phyloP scores from a whole-genome alignment of 2,797 vertebrate genomes.

The Apogon hyalosoma region DNA sequence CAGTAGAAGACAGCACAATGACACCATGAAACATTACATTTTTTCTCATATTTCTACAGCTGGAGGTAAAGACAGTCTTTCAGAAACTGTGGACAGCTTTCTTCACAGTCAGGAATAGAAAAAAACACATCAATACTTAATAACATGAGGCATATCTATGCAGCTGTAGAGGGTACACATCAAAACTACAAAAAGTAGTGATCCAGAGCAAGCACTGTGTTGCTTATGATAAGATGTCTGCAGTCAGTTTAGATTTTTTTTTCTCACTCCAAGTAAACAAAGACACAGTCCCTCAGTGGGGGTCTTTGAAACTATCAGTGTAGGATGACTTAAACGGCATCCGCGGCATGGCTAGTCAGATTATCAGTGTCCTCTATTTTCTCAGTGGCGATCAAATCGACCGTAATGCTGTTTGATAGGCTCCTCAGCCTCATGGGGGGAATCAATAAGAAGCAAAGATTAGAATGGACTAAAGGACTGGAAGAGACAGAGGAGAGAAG shows the following conservation, averaged over 20 bases:
- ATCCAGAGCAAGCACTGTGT: slow-evolving; percentile 18
- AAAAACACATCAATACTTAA: slow-evolving; percentile 72
- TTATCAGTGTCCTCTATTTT: slow-evolving; percentile 69
- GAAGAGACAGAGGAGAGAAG: slow-evolving; percentile 54
- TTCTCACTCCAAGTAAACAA: slow-evolving; percentile 21
- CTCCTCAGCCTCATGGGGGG: slow-evolving; percentile 63
- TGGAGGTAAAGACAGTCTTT: slow-evolving; percentile 51
- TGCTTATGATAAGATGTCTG: slow-evolving; percentile 12
- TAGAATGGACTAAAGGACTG: slow-evolving; percentile 63
- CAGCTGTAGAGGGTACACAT: slow-evolving; percentile 32
- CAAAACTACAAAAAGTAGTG: slow-evolving; percentile 30
- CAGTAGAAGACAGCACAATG: slow-evolving; percentile 21
- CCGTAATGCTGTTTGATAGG: slow-evolving; percentile 71
- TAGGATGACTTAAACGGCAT: slow-evolving; percentile 43
- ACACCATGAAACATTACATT: slow-evolving; percentile 25
- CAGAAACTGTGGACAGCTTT: slow-evolving; percentile 53
- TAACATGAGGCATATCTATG: slow-evolving; percentile 44
- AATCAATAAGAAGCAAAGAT: slow-evolving; percentile 77
- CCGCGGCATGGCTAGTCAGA: slow-evolving; percentile 38
- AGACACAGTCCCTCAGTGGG: background rate
- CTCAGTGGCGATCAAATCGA: slow-evolving; percentile 74
- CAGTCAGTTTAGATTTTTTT: slow-evolving; percentile 25
- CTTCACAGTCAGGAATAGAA: slow-evolving; percentile 57
- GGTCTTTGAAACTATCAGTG: slow-evolving; percentile 35
- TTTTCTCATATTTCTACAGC: slow-evolving; percentile 49